phyloP scores from a whole-genome alignment of 2,113 vertebrate genomes.

The Nettapus auritus region DNA sequence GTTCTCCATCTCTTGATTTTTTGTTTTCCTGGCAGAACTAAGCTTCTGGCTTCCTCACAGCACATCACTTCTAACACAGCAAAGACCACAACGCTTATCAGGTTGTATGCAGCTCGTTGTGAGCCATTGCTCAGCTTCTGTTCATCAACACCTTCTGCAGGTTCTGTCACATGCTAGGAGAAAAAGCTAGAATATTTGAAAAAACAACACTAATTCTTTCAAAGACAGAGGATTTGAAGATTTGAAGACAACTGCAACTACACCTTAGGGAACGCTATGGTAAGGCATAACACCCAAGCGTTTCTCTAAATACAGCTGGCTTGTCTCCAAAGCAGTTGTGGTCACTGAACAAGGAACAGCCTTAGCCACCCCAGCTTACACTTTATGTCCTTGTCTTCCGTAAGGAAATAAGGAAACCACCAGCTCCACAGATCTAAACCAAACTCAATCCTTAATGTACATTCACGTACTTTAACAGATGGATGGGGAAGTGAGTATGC shows the following conservation, averaged over 20 bases:
- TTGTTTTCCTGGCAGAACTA: not conserved
- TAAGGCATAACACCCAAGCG: not conserved
- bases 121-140: not conserved
- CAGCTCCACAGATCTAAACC: not conserved
- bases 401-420: not conserved
- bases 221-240: not conserved
- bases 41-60: not conserved
- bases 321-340: not conserved
- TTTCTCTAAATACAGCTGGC: not conserved
- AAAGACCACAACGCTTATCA: not conserved
- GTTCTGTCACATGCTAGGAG: not conserved
- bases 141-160: not conserved
- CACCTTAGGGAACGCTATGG: not conserved
- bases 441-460: not conserved
- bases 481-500: fast-evolving
- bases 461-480: not conserved
- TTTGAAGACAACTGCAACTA: not conserved
- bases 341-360: not conserved
- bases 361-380: not conserved
- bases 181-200: not conserved
- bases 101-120: not conserved
- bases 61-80: not conserved
- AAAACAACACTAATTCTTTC: not conserved
- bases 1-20: not conserved
- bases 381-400: not conserved